Percentiles rank a stretch among this genome's conserved stretches.
Conservation (phyloP, 2,797 vertebrate species). For the Chloroceryle inda region DNA sequence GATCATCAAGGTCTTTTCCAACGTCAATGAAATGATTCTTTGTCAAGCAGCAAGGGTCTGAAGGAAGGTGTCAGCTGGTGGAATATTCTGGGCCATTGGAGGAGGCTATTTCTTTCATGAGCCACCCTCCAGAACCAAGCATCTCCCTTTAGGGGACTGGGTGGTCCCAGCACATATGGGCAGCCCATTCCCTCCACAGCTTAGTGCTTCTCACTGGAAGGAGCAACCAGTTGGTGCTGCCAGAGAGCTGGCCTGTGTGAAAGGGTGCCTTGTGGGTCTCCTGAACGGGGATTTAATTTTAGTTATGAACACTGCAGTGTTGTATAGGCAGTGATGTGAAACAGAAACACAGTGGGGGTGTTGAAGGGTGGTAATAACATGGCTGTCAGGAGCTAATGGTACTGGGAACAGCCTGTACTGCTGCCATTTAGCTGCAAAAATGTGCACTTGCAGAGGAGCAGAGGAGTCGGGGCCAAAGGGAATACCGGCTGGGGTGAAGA, state of each 20-base stretch:
- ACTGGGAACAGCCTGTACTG: conserved; percentile 66
- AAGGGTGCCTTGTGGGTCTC: conserved; percentile 29
- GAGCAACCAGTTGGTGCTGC: background rate
- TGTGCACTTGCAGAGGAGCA: background rate
- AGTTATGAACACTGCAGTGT: background rate
- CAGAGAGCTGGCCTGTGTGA: background rate
- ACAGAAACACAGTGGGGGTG: conserved; percentile 72
- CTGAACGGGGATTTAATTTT: conserved; percentile 6
- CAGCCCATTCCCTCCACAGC: rapidly evolving
- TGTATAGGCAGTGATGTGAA: conserved; percentile 45
- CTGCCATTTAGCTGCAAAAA: background rate
- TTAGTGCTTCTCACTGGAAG: background rate
- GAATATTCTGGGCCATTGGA: rapidly evolving
- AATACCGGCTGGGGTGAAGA: background rate
- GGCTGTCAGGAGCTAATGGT: conserved; percentile 65
- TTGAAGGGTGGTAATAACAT: conserved; percentile 69
- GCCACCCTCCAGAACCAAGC: rapidly evolving
- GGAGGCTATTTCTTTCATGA: background rate
- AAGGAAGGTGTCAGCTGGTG: background rate
- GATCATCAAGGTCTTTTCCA: background rate
- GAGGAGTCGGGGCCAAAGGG: background rate
- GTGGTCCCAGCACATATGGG: rapidly evolving
- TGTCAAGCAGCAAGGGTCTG: background rate
- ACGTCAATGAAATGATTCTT: background rate
- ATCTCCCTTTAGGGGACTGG: rapidly evolving